Evolutionary conservation across 1,140 invertebrate species (phyloP), one percentile per base, ranked within the genome.

Genomic region (Drosophila littoralis): DNA sequence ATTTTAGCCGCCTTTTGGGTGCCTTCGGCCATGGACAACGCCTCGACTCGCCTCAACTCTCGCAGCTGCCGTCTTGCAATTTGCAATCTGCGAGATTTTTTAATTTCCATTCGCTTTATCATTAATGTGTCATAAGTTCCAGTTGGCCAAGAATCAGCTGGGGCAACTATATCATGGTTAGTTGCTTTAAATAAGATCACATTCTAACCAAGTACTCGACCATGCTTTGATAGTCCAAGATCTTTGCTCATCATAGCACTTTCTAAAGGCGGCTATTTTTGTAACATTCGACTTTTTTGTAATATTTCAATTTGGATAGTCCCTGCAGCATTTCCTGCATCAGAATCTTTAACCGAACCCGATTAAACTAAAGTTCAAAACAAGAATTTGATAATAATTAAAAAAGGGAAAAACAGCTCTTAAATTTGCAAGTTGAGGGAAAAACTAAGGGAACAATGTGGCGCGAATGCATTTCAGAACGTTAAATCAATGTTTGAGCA

Each of bases 81-180:
- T 84, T 77, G 70, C 57, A 48, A 67, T 45, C 42, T 45, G 13
- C 13, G 7, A 45, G 42, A 63, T 52, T 12, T 75, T 77, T 75
- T 78, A 81, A 78, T 84, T 89, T 81, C 40, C 54, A 75, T 58
- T 70, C 68, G 54, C 46, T 59, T 12, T 70, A 54, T 77, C 52
- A 78, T 75, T 81, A 74, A 48, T 59, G 43, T 46, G 28, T 67
- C 69, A 64, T 58, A 42, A 32, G 12, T 52, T 66, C 58, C 63
- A 67, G 50, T 43, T 61, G 54, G 43, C 32, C 50, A 45, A 8
- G 5, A 17, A 51, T 9, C 10, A 10, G 1, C n/a, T 35, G 12
- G 42, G 63, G 69, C 15, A 64, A 13, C 12, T 35, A 28, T 5
- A 28, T 28, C 22, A 28, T 4, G 22, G 22, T 5, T n/a, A 12